Percentiles rank a stretch among this genome's conserved stretches.
These are phyloP conservation scores for Andrena bucephala DNA, from an alignment of 2,888 invertebrate genomes.

Conservation along the genomic window DNA sequence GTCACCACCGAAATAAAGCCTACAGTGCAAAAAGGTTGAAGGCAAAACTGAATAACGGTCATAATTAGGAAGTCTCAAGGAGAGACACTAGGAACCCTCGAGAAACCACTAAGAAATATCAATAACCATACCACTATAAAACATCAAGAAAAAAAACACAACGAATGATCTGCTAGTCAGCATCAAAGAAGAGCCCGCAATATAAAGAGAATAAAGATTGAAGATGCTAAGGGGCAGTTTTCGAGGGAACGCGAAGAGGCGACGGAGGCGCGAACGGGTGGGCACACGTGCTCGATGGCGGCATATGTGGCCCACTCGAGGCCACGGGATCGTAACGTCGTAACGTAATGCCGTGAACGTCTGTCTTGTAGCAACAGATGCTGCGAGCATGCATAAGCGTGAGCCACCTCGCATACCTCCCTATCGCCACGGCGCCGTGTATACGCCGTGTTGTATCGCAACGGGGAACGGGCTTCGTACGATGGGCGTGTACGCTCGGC, in stretches of 20 bases:
- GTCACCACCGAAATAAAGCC: too few species aligned
- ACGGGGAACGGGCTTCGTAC: conserved; percentile 52
- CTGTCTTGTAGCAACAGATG: conserved; percentile 81
- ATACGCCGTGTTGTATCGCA: conserved; percentile 63
- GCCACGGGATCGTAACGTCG: conserved; percentile 70
- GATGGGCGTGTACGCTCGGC: conserved; percentile 70
- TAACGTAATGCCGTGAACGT: conserved; percentile 78
- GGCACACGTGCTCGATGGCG: conserved; percentile 42
- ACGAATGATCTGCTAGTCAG: too few species aligned
- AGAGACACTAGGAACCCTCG: too few species aligned
- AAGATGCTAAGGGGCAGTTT: conserved; percentile 14
- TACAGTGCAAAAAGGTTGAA: too few species aligned
- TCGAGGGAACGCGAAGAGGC: background rate
- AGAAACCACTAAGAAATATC: too few species aligned
- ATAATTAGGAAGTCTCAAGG: too few species aligned
- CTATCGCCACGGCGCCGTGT: conserved; percentile 56
- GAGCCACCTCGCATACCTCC: conserved; percentile 52
- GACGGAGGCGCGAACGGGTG: conserved; percentile 4
- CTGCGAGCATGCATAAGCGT: conserved; percentile 77
- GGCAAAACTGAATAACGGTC: too few species aligned
- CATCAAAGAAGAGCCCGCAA: too few species aligned
- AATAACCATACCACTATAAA: too few species aligned
- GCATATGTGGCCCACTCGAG: conserved; percentile 53
- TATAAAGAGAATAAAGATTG: background rate
- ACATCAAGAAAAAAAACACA: too few species aligned